Evolutionary conservation across 2,797 vertebrate species (phyloP), one percentile per base, ranked within the genome.

Genomic region (Dallia pectoralis): DNA sequence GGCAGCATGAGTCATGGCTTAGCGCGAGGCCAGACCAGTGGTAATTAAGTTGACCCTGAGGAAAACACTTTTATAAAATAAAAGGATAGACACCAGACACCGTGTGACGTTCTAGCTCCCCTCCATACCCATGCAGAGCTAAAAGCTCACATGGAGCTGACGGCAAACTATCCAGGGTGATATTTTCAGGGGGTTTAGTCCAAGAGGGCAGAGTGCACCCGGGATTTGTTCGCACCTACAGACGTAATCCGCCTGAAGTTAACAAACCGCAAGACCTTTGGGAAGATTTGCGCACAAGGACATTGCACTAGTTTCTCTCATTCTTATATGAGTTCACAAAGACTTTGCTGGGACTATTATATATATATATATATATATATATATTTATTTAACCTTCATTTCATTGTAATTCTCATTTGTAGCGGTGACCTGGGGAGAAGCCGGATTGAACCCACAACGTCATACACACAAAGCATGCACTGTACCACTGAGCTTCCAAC

Each of bases 31-130:
- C 80, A 79, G 83, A 79, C 40, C 78, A 69, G 72, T 80, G 82
- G 79, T 87, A 88, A 89, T 89, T 91, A 85, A 77, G 78, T 73
- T 85, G 85, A 89, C 88, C 87, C 81, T 74, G 40, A 79, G 87
- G 80, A 75, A 86, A 65, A 62, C 67, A 75, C 79, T 87, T 82
- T 85, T 78, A 74, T 72, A 81, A 16, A 56, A n/a, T 62, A 82
- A 74, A 70, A 69, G 47, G 40, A 22, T 32, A 33, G 77, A 62
- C 76, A 84, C 77, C 77, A 81, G 77, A 89, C 62, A 85, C 77
- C 6, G 81, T 72, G 14, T 66, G 69, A 71, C 77, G 56, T 51
- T 77, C 84, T 78, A 53, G 9, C 22, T 25, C n/a, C 19, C 44
- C 65, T 67, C 36, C 12, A 25, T 44, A 14, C 47, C n/a, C 9